Evolutionary conservation across 2,888 invertebrate species (phyloP).

Genomic region (Dicroscelio sp.): DNA sequence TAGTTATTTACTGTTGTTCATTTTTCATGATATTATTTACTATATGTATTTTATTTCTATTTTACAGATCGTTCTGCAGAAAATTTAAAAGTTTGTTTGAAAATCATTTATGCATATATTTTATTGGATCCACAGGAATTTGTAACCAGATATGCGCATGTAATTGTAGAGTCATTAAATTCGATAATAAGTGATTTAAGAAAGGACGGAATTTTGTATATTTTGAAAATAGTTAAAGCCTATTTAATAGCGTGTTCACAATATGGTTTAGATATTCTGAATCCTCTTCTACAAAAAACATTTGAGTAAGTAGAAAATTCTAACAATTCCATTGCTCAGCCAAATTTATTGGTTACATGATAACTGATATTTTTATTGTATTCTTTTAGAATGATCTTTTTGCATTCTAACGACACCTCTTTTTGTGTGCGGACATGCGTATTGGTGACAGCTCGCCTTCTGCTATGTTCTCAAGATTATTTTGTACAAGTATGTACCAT

Average conservation of each 20-base stretch:
- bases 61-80: conserved; percentile 96
- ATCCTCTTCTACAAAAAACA: conserved; percentile 93
- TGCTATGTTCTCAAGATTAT: conserved; percentile 39
- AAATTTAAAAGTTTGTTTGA: conserved; percentile 95
- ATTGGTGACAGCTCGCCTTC: conserved; percentile 16
- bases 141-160: conserved; percentile 91
- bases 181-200: conserved; percentile 96
- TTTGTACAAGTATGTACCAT: conserved; percentile 39
- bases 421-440: neutral
- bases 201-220: conserved; percentile 94
- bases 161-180: conserved; percentile 94
- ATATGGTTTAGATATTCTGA: conserved; percentile 95
- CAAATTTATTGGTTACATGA: too few relatives aligned
- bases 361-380: neutral
- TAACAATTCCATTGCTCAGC: too few relatives aligned
- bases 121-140: conserved; percentile 41
- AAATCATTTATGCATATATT: conserved; percentile 92
- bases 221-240: conserved; percentile 95
- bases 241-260: conserved; percentile 95
- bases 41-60: too few relatives aligned
- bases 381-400: neutral
- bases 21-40: neutral
- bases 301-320: conserved; percentile 93
- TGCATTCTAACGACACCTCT: neutral
- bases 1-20: neutral